phyloP scores from a whole-genome alignment of 2,797 vertebrate species.

The Picus viridis region DNA sequence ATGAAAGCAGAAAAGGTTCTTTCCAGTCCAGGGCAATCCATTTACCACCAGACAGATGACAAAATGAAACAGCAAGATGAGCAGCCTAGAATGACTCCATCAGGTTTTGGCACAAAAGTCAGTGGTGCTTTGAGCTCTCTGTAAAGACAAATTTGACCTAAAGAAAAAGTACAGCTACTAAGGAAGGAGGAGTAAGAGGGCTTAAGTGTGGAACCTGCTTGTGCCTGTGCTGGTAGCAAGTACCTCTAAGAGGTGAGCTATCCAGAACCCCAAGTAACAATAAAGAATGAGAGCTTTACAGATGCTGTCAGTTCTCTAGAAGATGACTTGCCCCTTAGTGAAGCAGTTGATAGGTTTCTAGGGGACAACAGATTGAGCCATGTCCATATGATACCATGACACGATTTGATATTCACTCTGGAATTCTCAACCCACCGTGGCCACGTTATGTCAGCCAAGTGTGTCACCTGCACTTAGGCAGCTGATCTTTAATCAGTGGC shows the following conservation, averaged over 20 bases:
- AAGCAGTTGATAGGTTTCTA: not conserved
- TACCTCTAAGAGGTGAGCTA: not conserved
- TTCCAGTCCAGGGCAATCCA: not conserved
- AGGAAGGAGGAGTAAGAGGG: not conserved
- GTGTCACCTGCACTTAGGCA: not conserved
- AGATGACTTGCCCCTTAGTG: not conserved
- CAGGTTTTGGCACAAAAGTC: not conserved
- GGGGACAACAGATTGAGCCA: not conserved
- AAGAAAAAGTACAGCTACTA: not conserved
- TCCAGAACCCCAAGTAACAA: not conserved
- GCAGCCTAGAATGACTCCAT: not conserved
- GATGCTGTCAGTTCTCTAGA: not conserved
- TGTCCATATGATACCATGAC: not conserved
- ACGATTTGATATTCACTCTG: not conserved
- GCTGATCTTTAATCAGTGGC: not conserved
- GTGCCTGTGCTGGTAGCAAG: not conserved
- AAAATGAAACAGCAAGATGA: not conserved
- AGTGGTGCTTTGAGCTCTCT: not conserved
- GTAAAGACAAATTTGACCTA: not conserved
- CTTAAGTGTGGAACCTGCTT: not conserved
- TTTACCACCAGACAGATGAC: not conserved
- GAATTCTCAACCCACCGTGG: not conserved
- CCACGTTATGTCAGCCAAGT: not conserved
- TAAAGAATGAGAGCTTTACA: not conserved
- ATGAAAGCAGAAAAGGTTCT: not conserved